These are phyloP conservation scores for Drosophila tsacasi DNA, from an alignment of 1,140 invertebrate genomes.

Conservation along the genomic window DNA sequence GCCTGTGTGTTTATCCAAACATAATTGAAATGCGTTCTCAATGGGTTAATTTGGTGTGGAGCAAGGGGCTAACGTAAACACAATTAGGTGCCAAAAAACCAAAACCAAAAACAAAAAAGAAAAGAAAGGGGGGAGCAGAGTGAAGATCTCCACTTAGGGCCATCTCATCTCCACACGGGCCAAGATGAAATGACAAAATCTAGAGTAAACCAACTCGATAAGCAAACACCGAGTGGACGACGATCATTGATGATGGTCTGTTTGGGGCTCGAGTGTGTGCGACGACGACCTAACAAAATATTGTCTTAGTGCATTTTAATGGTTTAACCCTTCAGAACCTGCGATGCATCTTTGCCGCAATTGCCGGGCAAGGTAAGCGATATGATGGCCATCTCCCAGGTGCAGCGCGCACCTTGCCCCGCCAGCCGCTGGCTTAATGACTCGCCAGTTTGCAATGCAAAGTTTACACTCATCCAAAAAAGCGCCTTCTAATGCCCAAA, in stretches of 20 bases:
- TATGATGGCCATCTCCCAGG: slow-evolving; percentile 40
- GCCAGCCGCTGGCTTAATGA: slow-evolving; percentile 64
- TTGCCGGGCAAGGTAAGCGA: slow-evolving; percentile 75
- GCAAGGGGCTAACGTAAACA: slow-evolving; percentile 77
- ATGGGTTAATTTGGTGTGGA: slow-evolving; percentile 77
- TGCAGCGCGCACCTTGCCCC: slow-evolving; percentile 11
- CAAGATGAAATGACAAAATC: slow-evolving; percentile 81
- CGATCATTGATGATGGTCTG: slow-evolving; percentile 49
- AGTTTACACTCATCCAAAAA: slow-evolving; percentile 41
- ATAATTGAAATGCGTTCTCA: slow-evolving; percentile 81
- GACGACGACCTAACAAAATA: slow-evolving; percentile 69
- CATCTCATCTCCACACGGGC: slow-evolving; percentile 39
- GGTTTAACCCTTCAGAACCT: slow-evolving; percentile 50
- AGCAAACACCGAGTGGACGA: slow-evolving; percentile 59
- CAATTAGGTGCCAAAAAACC: slow-evolving; percentile 76
- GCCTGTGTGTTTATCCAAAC: slow-evolving; percentile 72
- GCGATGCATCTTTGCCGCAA: slow-evolving; percentile 78
- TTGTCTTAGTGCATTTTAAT: slow-evolving; percentile 80
- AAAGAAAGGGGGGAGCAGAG: neutral
- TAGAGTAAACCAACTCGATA: slow-evolving; percentile 71
- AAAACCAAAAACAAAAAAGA: neutral
- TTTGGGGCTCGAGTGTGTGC: slow-evolving; percentile 50
- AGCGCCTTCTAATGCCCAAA: neutral
- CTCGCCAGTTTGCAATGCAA: slow-evolving; percentile 74
- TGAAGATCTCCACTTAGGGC: slow-evolving; percentile 24